phyloP scores from a whole-genome alignment of 1,140 invertebrate species.

The Globodera ellingtonae region DNA sequence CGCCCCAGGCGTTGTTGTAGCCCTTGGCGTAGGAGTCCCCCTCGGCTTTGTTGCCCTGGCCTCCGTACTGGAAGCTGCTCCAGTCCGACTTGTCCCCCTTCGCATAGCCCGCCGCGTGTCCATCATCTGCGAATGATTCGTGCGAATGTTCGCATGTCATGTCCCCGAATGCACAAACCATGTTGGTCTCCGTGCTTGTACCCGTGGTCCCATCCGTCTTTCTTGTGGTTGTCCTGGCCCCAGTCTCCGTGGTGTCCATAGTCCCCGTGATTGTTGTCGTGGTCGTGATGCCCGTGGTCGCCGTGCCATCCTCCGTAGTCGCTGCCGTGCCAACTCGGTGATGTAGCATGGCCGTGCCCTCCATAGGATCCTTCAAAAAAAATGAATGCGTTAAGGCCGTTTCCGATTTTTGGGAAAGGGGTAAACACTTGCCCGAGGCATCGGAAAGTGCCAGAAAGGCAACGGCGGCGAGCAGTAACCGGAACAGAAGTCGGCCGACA shows the following conservation, averaged over 20 bases:
- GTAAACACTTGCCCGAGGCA: not conserved
- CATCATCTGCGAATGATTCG: not conserved
- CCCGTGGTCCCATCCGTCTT: conserved; percentile 36
- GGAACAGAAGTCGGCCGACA: not conserved
- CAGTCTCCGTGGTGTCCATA: conserved; percentile 34
- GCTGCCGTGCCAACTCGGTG: conserved; percentile 24
- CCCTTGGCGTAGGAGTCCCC: conserved; percentile 40
- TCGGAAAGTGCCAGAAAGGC: not conserved
- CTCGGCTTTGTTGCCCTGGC: conserved; percentile 36
- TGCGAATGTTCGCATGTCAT: not conserved
- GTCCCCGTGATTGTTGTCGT: conserved; percentile 25
- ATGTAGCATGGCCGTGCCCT: conserved; percentile 27
- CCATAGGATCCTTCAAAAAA: conserved; percentile 28
- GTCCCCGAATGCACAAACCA: not conserved
- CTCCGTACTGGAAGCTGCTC: conserved; percentile 45
- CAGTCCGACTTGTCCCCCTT: conserved; percentile 44
- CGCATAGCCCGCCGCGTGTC: conserved; percentile 35
- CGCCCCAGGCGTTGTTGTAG: conserved; percentile 29
- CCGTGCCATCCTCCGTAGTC: conserved; percentile 24
- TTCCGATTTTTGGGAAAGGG: not conserved
- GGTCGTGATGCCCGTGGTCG: conserved; percentile 35
- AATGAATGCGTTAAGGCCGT: not conserved
- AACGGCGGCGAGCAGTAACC: not conserved
- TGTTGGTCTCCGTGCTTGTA: conserved; percentile 29
- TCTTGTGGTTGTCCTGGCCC: conserved; percentile 29